These are phyloP conservation scores for Bostrychus sinensis DNA, from an alignment of 2,113 vertebrate species.

Conservation along the genomic window DNA sequence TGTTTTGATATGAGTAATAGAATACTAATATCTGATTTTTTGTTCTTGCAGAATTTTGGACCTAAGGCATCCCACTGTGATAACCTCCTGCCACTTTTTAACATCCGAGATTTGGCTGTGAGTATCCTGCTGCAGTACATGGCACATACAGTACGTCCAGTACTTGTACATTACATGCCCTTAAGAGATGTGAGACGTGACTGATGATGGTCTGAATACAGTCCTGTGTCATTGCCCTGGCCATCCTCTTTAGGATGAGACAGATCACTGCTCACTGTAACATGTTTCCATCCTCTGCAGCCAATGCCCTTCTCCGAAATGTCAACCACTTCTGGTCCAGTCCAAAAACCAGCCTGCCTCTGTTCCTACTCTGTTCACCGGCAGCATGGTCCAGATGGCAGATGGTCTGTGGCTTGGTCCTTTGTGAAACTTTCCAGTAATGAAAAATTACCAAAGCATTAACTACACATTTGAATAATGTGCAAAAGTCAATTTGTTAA, in stretches of 20 bases:
- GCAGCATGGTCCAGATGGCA: conserved; percentile 37
- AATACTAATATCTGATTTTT: not conserved
- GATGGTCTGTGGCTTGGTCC: conserved; percentile 37
- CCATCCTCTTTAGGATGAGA: conserved; percentile 49
- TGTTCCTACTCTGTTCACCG: conserved; percentile 36
- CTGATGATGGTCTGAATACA: conserved; percentile 22
- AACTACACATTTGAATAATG: conserved; percentile 28
- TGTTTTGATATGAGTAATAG: not conserved
- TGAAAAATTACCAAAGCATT: no score
- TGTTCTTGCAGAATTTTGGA: conserved; percentile 59
- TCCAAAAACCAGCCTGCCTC: conserved; percentile 32
- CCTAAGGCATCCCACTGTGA: conserved; percentile 58
- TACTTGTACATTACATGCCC: not conserved
- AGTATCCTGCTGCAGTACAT: conserved; percentile 43
- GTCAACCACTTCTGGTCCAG: conserved; percentile 36
- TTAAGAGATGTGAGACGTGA: conserved; percentile 18
- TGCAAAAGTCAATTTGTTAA: conserved; percentile 14
- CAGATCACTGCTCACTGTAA: conserved; percentile 60
- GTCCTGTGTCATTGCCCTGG: conserved; percentile 49
- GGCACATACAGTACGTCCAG: not conserved
- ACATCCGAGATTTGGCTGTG: conserved; percentile 66
- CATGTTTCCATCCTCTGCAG: conserved; percentile 53
- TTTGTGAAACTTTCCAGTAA: conserved; percentile 33
- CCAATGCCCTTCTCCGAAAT: conserved; percentile 34
- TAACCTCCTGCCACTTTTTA: conserved; percentile 46